These are phyloP conservation scores for Elgaria multicarinata DNA, from an alignment of 2,113 vertebrate genomes.

Conservation along the genomic window DNA sequence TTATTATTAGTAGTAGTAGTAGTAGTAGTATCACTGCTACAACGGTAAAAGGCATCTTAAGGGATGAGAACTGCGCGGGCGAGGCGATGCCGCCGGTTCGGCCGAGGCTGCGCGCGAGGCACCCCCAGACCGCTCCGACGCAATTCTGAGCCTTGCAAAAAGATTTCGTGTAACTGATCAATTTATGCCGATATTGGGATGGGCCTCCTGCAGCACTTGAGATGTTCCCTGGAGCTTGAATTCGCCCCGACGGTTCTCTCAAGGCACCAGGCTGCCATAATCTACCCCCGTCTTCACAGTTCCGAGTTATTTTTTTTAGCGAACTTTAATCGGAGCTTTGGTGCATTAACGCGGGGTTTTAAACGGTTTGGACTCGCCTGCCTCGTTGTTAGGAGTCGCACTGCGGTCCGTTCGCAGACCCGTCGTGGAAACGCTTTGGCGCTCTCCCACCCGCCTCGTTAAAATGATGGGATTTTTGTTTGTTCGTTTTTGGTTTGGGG, in stretches of 20 bases:
- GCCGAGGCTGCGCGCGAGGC: too few species aligned
- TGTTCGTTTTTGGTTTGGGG: too few species aligned
- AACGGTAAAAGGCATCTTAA: too few species aligned
- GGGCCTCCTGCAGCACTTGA: neutral
- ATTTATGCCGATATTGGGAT: neutral
- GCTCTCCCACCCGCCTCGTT: neutral
- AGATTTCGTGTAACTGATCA: neutral
- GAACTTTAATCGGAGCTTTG: neutral
- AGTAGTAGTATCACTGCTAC: too few species aligned
- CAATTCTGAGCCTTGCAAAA: too few species aligned
- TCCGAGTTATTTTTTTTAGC: neutral
- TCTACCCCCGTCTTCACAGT: neutral
- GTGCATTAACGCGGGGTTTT: neutral
- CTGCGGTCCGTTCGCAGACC: neutral
- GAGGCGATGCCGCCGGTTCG: accelerated
- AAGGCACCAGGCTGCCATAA: too few species aligned
- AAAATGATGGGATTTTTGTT: too few species aligned
- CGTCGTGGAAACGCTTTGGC: neutral
- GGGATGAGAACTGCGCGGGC: neutral
- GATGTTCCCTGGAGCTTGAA: neutral
- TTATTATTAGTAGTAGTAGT: too few species aligned
- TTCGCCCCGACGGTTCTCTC: too few species aligned
- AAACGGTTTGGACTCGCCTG: neutral
- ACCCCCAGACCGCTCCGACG: neutral
- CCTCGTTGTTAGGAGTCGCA: neutral